Percentiles rank a stretch among this genome's conserved stretches.
These are phyloP conservation scores for Chelon auratus DNA, from an alignment of 2,797 vertebrate genomes.

Conservation along the genomic window DNA sequence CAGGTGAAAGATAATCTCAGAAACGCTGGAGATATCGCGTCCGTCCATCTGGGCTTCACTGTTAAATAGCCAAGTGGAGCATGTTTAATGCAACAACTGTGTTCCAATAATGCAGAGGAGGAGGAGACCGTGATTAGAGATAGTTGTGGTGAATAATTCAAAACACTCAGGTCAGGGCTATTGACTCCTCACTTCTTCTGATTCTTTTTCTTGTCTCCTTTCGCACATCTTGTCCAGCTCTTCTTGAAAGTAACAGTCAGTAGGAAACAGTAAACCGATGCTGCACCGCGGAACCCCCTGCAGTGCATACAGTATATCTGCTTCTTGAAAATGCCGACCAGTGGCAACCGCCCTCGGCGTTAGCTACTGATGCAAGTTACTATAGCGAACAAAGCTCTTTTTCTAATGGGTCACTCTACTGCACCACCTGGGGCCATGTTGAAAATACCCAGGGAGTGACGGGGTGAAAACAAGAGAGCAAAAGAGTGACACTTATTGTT, in stretches of 20 bases:
- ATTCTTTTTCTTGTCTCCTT: not conserved
- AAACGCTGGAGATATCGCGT: too few species aligned
- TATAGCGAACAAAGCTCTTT: conserved; percentile 67
- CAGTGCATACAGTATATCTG: conserved; percentile 8
- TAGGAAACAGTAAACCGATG: conserved; percentile 31
- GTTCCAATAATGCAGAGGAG: not conserved
- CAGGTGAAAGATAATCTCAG: too few species aligned
- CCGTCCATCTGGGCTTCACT: too few species aligned
- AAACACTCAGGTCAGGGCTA: not conserved
- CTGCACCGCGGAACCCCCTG: conserved; percentile 8
- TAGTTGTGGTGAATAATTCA: not conserved
- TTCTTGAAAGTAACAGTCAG: conserved; percentile 22
- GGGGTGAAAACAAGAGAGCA: conserved; percentile 37
- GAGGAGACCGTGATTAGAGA: too few species aligned
- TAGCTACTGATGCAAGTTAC: conserved; percentile 64
- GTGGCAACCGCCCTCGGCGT: conserved; percentile 37
- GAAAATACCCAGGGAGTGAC: conserved; percentile 59
- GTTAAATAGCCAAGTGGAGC: not conserved
- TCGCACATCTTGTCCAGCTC: conserved; percentile 23
- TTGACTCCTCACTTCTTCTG: not conserved
- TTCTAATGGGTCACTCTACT: conserved; percentile 74
- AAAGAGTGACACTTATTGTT: conserved; percentile 68
- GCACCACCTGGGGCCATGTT: conserved; percentile 68
- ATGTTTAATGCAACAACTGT: not conserved
- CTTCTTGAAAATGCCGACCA: conserved; percentile 42